Percentiles rank a stretch among this genome's conserved stretches.
Conservation (phyloP, 2,888 invertebrate species). For the Apodemia hepburni region DNA sequence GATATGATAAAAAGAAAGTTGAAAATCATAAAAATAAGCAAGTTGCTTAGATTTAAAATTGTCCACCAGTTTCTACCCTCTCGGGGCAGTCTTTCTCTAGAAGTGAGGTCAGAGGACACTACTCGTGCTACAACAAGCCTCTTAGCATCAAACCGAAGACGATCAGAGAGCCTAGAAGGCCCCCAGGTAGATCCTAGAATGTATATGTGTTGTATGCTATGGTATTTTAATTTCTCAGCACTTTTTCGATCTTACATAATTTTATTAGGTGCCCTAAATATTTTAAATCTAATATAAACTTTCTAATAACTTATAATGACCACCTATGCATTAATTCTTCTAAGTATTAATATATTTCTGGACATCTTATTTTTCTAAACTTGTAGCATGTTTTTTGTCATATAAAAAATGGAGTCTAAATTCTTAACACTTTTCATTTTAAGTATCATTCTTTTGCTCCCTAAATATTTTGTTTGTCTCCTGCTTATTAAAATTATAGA, state of each 20-base stretch:
- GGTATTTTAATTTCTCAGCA: not conserved
- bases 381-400: too few relatives aligned
- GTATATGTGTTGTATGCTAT: constrained; percentile 33
- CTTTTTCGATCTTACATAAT: not conserved
- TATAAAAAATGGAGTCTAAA: too few relatives aligned
- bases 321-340: not conserved
- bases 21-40: not conserved
- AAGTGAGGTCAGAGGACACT: constrained; percentile 77
- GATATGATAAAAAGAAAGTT: not conserved
- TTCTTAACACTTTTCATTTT: too few relatives aligned
- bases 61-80: constrained; percentile 75
- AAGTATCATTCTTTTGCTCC: too few relatives aligned
- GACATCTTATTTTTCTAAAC: too few relatives aligned
- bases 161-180: constrained; percentile 82
- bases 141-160: constrained; percentile 66
- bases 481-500: too few relatives aligned
- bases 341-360: not conserved
- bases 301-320: too few relatives aligned
- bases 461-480: too few relatives aligned
- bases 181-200: constrained; percentile 67
- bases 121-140: constrained; percentile 65
- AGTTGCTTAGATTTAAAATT: constrained; percentile 21
- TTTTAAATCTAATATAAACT: not conserved
- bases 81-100: constrained; percentile 81
- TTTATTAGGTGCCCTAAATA: not conserved